Evolutionary conservation across 2,113 vertebrate genomes (phyloP), one percentile per base, ranked within the genome.

Genomic region (Alectura lathami): DNA sequence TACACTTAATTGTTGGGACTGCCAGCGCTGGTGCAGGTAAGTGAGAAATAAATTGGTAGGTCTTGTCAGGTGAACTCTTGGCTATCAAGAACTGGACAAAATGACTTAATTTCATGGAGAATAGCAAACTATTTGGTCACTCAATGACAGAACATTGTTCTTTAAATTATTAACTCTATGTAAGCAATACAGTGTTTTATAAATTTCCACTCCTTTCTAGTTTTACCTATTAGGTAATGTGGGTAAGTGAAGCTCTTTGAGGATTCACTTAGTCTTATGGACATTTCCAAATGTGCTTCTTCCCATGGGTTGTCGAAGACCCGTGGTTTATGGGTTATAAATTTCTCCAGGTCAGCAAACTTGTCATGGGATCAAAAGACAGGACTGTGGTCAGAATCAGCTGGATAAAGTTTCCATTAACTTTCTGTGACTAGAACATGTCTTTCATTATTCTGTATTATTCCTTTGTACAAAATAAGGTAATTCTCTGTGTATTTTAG

Each of bases 401-500:
- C 48, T 82, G 92, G 69, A 91, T 94, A 96, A 91, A 91, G 76
- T 93, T 96, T 81, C 86, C 63, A 60, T 92, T 94, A 94, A 82
- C 88, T 96, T 96, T 86, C 79, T 0, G 0, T 66, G 92, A 91
- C 83, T 91, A 66, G 88, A 86, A 86, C 6, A 0, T 0, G 0
- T 66, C 83, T 95, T 92, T 93, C 88, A 90, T 94, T 93, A 95
- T 93, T 94, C 92, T 91, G 94, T 80, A 76, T 90, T 94, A 90
- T 92, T 93, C 83, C 43, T 94, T 91, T 69, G 36, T 86, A 68
- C 32, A 64, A 92, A 94, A 95, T 94, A 90, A 94, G 83, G 75
- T 92, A 3, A 1, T 92, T 95, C 80, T 77, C 54, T 63, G 53
- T 88, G 75, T 90, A 78, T 70, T 96, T 94, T 70, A 90, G 75